phyloP scores from a whole-genome alignment of 2,797 vertebrate species.

The Vipera ursinii region DNA sequence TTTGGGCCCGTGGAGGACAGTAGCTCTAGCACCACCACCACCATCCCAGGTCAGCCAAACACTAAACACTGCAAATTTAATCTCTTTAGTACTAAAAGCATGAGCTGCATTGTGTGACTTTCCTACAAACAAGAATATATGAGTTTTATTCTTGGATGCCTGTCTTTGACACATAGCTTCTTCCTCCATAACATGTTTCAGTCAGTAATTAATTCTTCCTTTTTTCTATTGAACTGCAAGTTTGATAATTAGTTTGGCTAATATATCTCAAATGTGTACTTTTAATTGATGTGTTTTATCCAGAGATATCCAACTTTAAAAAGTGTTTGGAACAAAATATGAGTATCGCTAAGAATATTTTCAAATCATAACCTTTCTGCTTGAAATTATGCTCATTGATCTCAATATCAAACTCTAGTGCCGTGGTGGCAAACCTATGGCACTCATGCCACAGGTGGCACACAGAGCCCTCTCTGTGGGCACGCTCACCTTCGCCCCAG shows the following conservation, averaged over 20 bases:
- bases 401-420: background rate
- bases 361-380: background rate
- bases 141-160: conserved; percentile 11
- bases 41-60: conserved; percentile 90
- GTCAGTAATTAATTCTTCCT: conserved; percentile 50
- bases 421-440: too few species aligned
- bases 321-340: conserved; percentile 32
- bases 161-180: background rate
- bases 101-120: conserved; percentile 67
- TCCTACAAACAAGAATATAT: conserved; percentile 79
- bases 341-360: conserved; percentile 9
- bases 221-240: conserved; percentile 46
- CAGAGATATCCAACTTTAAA: conserved; percentile 35
- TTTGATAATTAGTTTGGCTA: conserved; percentile 53
- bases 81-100: conserved; percentile 41
- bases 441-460: too few species aligned
- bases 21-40: conserved; percentile 83
- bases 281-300: conserved; percentile 48
- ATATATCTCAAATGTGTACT: conserved; percentile 40
- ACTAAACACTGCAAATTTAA: conserved; percentile 70
- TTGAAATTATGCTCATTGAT: background rate
- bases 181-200: conserved; percentile 45
- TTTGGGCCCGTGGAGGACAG: conserved; percentile 90
- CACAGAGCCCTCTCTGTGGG: too few species aligned
- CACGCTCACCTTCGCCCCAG: too few species aligned